Percentiles rank a stretch among this genome's conserved stretches.
Conservation (phyloP, 2,113 vertebrate genomes). For the Sceloporus tristichus region DNA sequence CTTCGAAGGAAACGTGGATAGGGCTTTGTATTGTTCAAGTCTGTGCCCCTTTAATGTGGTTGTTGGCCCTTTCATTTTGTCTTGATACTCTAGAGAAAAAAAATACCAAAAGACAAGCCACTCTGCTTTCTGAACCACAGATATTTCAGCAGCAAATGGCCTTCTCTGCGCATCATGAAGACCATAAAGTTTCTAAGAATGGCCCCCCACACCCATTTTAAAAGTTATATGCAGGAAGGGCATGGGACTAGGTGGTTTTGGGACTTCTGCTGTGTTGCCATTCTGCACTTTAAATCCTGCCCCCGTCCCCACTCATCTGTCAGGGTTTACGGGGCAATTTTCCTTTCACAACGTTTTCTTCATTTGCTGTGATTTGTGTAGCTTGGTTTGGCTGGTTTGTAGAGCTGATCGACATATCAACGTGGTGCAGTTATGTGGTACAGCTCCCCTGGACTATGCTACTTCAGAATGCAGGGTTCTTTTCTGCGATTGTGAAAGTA, state of each 20-base stretch:
- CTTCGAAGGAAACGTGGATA: background rate
- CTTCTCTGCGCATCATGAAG: background rate
- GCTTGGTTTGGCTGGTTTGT: conserved; percentile 11
- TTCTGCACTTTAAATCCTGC: conserved; percentile 28
- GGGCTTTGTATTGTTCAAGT: background rate
- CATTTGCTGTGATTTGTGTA: conserved; percentile 2
- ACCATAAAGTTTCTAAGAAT: background rate
- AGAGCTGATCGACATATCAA: background rate
- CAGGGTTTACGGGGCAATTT: conserved; percentile 10
- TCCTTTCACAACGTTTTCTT: background rate
- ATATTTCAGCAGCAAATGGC: background rate
- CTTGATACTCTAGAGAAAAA: background rate
- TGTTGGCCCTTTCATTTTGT: background rate
- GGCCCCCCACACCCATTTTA: background rate
- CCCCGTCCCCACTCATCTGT: background rate
- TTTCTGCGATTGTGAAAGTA: background rate
- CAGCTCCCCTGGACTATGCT: background rate
- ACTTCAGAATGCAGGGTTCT: background rate
- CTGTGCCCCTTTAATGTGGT: background rate
- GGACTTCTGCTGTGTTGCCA: conserved; percentile 25
- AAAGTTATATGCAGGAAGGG: conserved; percentile 9
- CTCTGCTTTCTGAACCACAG: background rate
- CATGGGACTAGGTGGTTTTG: background rate
- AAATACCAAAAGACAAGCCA: background rate
- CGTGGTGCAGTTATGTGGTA: background rate